Evolutionary conservation across 2,113 vertebrate species (phyloP), one percentile per base, ranked within the genome.

Genomic region (Trematocara variabile): DNA sequence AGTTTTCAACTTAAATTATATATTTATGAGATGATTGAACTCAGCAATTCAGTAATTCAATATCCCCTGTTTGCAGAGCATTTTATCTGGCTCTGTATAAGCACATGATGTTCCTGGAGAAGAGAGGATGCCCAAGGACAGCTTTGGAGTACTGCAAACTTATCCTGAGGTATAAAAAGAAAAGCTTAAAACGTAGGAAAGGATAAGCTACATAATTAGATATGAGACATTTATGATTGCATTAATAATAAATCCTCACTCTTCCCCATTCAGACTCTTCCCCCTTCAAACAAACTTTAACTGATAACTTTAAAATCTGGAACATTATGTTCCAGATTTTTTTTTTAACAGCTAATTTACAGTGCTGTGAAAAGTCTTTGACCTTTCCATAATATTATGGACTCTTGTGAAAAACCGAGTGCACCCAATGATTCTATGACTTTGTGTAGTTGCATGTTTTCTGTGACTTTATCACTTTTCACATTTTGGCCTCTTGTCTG

Each of bases 81-180:
- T 99, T 99, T 93, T 99, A 97, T 94, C 94, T 99, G 94, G 96
- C 97, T 81, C 96, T 99, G 60, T 99, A 98, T 92, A 99, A 99
- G 94, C 99, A 99, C 93, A 96, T 99, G 97, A 96, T 96, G 93
- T 99, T 99, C 82, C 94, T 99, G 88, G 99, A 99, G 95, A 99
- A 97, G 92, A 96, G 98, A 82, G 99, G 98, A 22, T 99, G 99
- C 86, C 98, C 98, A 3, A 96, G 99, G 22, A 99, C 98, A 0
- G 98, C 99, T 3, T 94, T 99, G 90, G 99, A 99, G 91, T 98
- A 97, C 96, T 99, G 98, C 95, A 99, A 98, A 92, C 96, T 99
- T 25, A 97, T 99, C 75, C 93, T 99, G 50, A 99, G 98, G 99
- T 99, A 86, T 68, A 77, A 52, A 75, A 34, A 28, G 3, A 63